Evolutionary conservation across 2,888 invertebrate species (phyloP).

Genomic region (Cosmopolites sordidus): DNA sequence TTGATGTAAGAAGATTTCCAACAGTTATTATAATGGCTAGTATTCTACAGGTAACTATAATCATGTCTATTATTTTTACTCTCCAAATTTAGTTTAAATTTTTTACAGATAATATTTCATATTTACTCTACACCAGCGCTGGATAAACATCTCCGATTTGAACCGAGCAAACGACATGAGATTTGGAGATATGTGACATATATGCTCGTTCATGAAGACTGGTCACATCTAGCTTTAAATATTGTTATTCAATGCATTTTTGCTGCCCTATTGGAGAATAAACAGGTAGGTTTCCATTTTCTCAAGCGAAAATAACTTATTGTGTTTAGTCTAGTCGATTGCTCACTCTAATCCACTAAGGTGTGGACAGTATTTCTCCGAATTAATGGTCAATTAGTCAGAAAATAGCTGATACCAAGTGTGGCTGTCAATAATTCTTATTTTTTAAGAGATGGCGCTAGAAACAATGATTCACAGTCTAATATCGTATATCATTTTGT

Average conservation of each 20-base stretch:
- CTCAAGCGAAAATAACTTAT: too few species aligned
- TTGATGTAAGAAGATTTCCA: slow-evolving; percentile 36
- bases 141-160: slow-evolving; percentile 51
- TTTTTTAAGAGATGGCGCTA: too few species aligned
- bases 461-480: too few species aligned
- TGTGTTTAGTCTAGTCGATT: too few species aligned
- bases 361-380: too few species aligned
- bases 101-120: slow-evolving; percentile 35
- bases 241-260: slow-evolving; percentile 61
- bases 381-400: too few species aligned
- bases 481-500: too few species aligned
- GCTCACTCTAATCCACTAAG: too few species aligned
- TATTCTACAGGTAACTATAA: slow-evolving; percentile 38
- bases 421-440: too few species aligned
- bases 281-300: slow-evolving; percentile 59
- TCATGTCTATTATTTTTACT: too few species aligned
- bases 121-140: slow-evolving; percentile 28
- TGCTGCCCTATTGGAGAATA: slow-evolving; percentile 58
- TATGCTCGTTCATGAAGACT: slow-evolving; percentile 73
- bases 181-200: slow-evolving; percentile 79
- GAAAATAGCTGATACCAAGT: too few species aligned
- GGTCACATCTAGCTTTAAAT: slow-evolving; percentile 73
- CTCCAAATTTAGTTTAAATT: too few species aligned
- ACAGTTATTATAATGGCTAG: slow-evolving; percentile 40
- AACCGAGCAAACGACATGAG: slow-evolving; percentile 61